phyloP scores from a whole-genome alignment of 2,797 vertebrate species.

The Sebastes cheni region DNA sequence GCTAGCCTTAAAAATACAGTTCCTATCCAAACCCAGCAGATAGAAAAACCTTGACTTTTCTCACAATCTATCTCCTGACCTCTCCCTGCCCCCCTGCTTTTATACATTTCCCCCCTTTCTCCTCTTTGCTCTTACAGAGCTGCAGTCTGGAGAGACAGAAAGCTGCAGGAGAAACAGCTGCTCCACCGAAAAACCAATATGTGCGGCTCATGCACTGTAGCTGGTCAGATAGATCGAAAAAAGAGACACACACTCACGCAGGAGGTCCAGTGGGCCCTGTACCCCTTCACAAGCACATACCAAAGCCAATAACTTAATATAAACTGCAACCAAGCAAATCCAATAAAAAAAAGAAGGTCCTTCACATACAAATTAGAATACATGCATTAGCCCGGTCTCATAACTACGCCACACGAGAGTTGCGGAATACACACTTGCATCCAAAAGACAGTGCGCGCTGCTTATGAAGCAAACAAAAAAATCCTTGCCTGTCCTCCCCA shows the following conservation, averaged over 20 bases:
- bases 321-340: constrained; percentile 65
- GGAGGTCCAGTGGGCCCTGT: constrained; percentile 35
- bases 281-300: constrained; percentile 36
- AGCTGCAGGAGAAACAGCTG: constrained; percentile 73
- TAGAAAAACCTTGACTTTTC: constrained; percentile 71
- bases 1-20: constrained; percentile 52
- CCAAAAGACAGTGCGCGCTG: constrained; percentile 34
- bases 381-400: constrained; percentile 58
- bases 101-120: constrained; percentile 1
- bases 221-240: constrained; percentile 45
- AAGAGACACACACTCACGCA: not conserved
- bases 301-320: constrained; percentile 53
- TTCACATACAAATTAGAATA: constrained; percentile 64
- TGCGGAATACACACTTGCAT: constrained; percentile 41
- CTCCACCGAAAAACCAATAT: constrained; percentile 60
- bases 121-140: constrained; percentile 29
- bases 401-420: constrained; percentile 63
- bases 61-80: constrained; percentile 67
- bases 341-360: constrained; percentile 56
- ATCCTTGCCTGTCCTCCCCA: constrained; percentile 41
- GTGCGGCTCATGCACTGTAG: constrained; percentile 35
- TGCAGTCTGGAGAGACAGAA: constrained; percentile 62
- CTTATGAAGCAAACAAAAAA: constrained; percentile 59
- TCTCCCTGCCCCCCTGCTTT: constrained; percentile 49
- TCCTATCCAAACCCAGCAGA: constrained; percentile 48